Evolutionary conservation across 2,113 vertebrate genomes (phyloP).

Genomic region (Mormoops blainvillei): DNA sequence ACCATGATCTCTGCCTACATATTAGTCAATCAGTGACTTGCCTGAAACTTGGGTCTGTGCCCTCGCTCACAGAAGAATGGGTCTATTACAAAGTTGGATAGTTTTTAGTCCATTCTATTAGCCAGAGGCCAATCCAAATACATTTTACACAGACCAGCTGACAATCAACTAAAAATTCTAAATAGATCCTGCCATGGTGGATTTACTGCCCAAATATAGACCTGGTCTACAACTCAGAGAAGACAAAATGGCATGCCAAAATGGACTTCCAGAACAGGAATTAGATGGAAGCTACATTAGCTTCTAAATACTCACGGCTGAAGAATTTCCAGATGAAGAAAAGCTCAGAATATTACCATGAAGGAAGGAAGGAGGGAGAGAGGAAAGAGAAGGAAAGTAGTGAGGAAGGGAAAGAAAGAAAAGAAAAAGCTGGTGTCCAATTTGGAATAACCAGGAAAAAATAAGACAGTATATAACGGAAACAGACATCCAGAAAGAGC

Average conservation of each 20-base stretch:
- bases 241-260: background rate
- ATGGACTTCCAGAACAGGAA: background rate
- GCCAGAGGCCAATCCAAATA: background rate
- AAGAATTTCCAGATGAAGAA: conserved; percentile 17
- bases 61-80: background rate
- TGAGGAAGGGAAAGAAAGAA: background rate
- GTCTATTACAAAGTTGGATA: background rate
- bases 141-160: conserved; percentile 21
- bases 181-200: background rate
- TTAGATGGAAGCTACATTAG: background rate
- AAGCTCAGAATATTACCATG: background rate
- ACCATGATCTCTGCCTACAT: background rate
- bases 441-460: background rate
- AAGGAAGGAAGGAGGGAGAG: background rate
- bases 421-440: background rate
- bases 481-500: background rate
- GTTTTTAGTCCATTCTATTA: background rate
- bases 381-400: background rate
- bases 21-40: background rate
- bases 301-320: background rate
- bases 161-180: conserved; percentile 27
- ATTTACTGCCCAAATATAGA: conserved; percentile 25
- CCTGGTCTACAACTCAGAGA: background rate
- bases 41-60: background rate
- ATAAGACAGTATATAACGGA: background rate